These are phyloP conservation scores for Aspidoscelis tigris DNA, from an alignment of 2,113 vertebrate species.

Conservation along the genomic window DNA sequence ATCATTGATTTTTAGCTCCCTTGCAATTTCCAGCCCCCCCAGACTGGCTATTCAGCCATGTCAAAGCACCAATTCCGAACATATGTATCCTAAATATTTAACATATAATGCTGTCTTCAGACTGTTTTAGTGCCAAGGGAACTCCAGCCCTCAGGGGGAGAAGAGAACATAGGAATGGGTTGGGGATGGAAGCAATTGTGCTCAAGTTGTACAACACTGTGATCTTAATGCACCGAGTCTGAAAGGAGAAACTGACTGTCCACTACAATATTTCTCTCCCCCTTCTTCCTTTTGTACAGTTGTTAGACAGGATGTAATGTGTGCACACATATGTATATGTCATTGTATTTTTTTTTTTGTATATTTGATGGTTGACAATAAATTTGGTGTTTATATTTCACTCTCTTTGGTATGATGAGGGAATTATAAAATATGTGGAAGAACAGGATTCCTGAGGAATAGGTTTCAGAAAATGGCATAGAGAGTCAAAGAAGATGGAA, in stretches of 20 bases:
- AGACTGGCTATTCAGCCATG: too few relatives aligned
- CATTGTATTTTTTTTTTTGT: slow-evolving; percentile 69
- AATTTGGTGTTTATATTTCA: slow-evolving; percentile 75
- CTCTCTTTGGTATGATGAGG: slow-evolving; percentile 11
- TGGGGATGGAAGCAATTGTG: background rate
- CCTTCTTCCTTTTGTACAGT: slow-evolving; percentile 67
- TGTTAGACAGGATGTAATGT: slow-evolving; percentile 55
- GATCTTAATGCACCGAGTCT: slow-evolving; percentile 41
- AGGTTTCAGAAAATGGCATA: background rate
- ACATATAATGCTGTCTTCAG: background rate
- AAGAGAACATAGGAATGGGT: fast-evolving
- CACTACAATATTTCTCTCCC: slow-evolving; percentile 8
- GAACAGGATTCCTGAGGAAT: background rate
- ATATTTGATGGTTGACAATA: slow-evolving; percentile 80
- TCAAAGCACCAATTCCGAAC: background rate
- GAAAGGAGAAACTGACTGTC: background rate
- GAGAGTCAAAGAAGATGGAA: background rate
- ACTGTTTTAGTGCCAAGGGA: background rate
- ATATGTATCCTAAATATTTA: background rate
- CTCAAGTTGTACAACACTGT: slow-evolving; percentile 57
- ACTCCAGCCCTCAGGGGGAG: background rate
- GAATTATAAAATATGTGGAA: background rate
- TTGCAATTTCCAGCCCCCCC: too few relatives aligned
- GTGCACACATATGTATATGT: background rate
- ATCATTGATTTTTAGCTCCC: too few relatives aligned